phyloP scores from a whole-genome alignment of 2,113 vertebrate species.

The Chloroceryle aenea region DNA sequence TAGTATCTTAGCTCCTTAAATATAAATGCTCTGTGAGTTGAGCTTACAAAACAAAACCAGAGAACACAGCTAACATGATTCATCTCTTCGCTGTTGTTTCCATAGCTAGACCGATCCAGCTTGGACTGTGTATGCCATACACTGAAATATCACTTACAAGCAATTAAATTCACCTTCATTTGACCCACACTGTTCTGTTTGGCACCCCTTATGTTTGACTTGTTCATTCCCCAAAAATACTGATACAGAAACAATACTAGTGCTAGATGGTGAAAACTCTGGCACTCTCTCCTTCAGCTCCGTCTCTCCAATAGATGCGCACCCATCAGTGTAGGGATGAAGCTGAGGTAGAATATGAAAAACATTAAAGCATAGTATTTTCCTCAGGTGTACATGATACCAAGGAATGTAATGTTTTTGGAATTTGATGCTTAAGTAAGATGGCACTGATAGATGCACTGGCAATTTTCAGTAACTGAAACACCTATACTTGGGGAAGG shows the following conservation, averaged over 20 bases:
- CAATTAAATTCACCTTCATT: neutral
- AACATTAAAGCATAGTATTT: neutral
- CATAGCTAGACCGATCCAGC: neutral
- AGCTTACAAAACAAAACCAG: neutral
- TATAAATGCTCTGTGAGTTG: neutral
- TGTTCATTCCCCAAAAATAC: neutral
- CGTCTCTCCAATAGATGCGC: neutral
- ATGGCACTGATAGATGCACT: neutral
- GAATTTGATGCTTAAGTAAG: neutral
- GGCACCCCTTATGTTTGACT: neutral
- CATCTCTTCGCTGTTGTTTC: neutral
- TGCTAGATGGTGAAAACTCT: neutral
- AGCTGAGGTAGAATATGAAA: neutral
- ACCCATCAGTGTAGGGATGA: neutral
- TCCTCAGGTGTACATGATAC: neutral
- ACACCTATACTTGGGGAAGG: neutral
- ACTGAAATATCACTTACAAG: neutral
- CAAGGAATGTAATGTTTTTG: neutral
- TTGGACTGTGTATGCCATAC: neutral
- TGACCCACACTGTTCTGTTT: neutral
- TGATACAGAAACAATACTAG: neutral
- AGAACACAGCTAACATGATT: neutral
- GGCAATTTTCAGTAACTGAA: neutral
- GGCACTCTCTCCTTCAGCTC: accelerated
- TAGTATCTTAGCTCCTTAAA: neutral